Base-by-base conservation (phyloP, 2,797 vertebrate genomes). In the Gouania willdenowi region DNA sequence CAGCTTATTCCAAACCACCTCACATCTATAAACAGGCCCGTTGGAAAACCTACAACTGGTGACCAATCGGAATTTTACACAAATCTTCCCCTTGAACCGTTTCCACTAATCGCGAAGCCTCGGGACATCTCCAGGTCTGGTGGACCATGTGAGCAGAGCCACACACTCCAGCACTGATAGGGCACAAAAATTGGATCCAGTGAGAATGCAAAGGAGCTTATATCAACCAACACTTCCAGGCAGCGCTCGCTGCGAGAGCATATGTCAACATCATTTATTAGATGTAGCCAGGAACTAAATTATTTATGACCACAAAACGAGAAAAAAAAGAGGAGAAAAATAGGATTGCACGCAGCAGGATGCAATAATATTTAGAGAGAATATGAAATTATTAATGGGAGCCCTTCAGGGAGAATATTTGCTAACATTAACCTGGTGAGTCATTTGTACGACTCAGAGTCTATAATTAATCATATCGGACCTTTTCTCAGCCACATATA, bases 221-320 rank as follows among this genome's bases (percentile, higher is more conserved):
- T 88, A 89, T 88, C 88, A 86, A 82, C 71, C 83, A 85, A 84
- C 87, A 87, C 86, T 89, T 76, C 68, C 79, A 84, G 81, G 85
- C 86, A 83, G 74, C 79, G 83, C 87, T 86, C 83, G 76, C 84
- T 72, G 82, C 85, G 80, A 87, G 87, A 89, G 87, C 86, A 89
- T 88, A 87, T 91, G 88, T 90, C 88, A 89, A 88, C 88, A 89
- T 89, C 85, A 89, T 91, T 89, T 89, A 89, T 87, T 85, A 88
- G 87, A 88, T 87, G 88, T 89, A 87, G 89, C 83, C 84, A 56
- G 79, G 87, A 84, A 87, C 87, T 89, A 89, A 90, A 90, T 89
- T 87, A 89, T 89, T 82, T 86, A 88, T 87, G 85, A 89, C 89
- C 86, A 87, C 85, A 89, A 90, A 90, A 88, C 58, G 76, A 43